phyloP scores from a whole-genome alignment of 2,113 vertebrate species.

The Megaleporinus macrocephalus region DNA sequence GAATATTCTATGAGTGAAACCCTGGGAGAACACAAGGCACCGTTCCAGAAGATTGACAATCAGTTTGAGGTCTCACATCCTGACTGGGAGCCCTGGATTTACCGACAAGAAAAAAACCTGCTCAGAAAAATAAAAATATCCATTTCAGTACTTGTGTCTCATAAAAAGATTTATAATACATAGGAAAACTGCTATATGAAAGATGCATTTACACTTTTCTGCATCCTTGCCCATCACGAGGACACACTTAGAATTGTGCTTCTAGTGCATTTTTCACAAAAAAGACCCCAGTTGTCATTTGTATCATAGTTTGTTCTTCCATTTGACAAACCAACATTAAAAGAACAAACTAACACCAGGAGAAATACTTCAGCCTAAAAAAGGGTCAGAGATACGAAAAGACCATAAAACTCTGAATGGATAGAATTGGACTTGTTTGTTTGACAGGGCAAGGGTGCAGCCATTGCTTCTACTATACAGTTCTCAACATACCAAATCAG shows the following conservation, averaged over 20 bases:
- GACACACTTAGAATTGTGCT: constrained; percentile 53
- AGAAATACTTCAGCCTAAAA: not conserved
- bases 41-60: constrained; percentile 66
- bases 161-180: constrained; percentile 39
- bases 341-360: not conserved
- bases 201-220: constrained; percentile 66
- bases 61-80: constrained; percentile 62
- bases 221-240: constrained; percentile 26
- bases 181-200: constrained; percentile 57
- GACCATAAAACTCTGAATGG: not conserved
- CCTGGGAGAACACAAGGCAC: constrained; percentile 74
- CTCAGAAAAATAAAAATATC: constrained; percentile 41
- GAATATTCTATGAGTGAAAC: constrained; percentile 65
- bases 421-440: constrained; percentile 21
- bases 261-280: constrained; percentile 56
- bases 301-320: not conserved
- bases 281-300: constrained; percentile 28
- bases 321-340: constrained; percentile 18
- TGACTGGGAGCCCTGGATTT: constrained; percentile 49
- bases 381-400: constrained; percentile 3
- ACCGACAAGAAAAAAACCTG: constrained; percentile 16
- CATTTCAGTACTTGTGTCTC: constrained; percentile 40
- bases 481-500: constrained; percentile 26
- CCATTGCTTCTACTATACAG: constrained; percentile 31
- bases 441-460: constrained; percentile 22